A percentile compares a stretch with the other conserved stretches of the same genome.
These are phyloP conservation scores for Macroglossus sobrinus DNA, from an alignment of 2,113 vertebrate genomes.

Conservation along the genomic window DNA sequence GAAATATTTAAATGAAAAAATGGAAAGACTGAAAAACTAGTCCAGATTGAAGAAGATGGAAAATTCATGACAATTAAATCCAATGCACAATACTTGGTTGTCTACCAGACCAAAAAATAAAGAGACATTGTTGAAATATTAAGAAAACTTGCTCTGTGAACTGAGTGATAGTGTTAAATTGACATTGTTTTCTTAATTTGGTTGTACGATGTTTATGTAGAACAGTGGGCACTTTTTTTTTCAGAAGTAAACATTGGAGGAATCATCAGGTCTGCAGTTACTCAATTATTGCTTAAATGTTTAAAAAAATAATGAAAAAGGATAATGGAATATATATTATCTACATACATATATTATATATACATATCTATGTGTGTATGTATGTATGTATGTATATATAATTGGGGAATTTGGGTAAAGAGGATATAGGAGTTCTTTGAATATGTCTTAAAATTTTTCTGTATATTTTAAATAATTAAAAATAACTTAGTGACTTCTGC, in stretches of 20 bases:
- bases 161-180: not conserved
- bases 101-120: not conserved
- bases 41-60: not conserved
- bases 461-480: not conserved
- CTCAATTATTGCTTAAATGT: not conserved
- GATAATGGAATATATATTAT: not conserved
- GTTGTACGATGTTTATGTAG: not conserved
- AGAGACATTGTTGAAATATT: not conserved
- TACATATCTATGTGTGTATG: no score
- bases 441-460: not conserved
- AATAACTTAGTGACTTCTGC: not conserved
- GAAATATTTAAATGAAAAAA: not conserved
- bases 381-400: not conserved
- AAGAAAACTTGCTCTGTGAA: not conserved
- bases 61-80: not conserved
- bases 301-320: constrained; percentile 29
- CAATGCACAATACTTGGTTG: not conserved
- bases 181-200: constrained; percentile 14
- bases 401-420: not conserved
- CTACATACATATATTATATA: no score
- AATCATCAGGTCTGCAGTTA: not conserved
- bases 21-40: not conserved
- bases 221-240: not conserved
- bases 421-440: not conserved
- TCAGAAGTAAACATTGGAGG: not conserved